A percentile compares a stretch with the other conserved stretches of the same genome.
phyloP scores from a whole-genome alignment of 2,113 vertebrate species.

The Panurus biarmicus region DNA sequence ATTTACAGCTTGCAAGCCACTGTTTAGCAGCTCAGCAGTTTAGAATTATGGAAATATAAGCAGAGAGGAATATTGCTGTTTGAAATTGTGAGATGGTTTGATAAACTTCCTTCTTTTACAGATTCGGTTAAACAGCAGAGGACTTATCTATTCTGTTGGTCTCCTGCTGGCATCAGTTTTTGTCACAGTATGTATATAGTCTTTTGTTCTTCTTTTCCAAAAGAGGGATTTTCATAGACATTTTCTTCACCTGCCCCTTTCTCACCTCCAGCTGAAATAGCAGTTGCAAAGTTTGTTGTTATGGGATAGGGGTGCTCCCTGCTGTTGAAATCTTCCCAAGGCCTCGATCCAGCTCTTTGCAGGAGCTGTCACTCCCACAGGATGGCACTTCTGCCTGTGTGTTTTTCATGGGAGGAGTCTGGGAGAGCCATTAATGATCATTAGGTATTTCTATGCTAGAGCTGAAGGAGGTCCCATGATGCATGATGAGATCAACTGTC shows the following conservation, averaged over 20 bases:
- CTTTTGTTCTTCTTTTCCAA: not conserved
- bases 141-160: slow-evolving; percentile 94
- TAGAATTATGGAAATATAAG: not conserved
- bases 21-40: not conserved
- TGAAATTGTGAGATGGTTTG: slow-evolving; percentile 2
- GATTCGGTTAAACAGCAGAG: slow-evolving; percentile 94
- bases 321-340: not conserved
- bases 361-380: not conserved
- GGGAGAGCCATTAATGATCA: not conserved
- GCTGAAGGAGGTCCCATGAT: not conserved
- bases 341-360: not conserved
- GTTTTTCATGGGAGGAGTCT: not conserved
- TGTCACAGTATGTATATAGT: slow-evolving; percentile 83
- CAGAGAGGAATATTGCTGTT: not conserved
- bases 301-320: not conserved
- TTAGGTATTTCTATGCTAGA: not conserved
- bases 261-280: not conserved
- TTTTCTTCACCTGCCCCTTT: not conserved
- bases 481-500: not conserved
- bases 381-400: not conserved
- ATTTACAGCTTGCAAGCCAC: not conserved
- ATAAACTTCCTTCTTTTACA: slow-evolving; percentile 60
- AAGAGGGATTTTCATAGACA: not conserved
- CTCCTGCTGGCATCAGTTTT: slow-evolving; percentile 93
- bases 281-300: not conserved